Evolutionary conservation across 1,140 invertebrate genomes (phyloP).

Genomic region (Leptopilina boulardi): DNA sequence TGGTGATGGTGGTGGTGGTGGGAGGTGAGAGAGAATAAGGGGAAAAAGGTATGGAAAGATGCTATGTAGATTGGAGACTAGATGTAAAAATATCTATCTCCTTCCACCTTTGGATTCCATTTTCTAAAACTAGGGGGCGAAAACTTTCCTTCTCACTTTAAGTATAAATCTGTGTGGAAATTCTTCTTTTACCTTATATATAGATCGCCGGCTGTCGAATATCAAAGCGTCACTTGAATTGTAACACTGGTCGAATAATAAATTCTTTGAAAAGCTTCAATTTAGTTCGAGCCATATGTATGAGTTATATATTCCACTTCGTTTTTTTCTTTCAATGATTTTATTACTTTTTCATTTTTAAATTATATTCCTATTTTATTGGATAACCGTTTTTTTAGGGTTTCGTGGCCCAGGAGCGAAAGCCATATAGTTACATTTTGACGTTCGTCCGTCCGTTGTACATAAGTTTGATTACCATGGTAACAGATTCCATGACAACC

Average conservation of each 20-base stretch:
- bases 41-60: slow-evolving; percentile 51
- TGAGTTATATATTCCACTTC: too few species aligned
- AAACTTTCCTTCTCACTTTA: slow-evolving; percentile 45
- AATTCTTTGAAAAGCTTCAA: neutral
- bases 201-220: slow-evolving; percentile 19
- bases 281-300: neutral
- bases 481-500: too few species aligned
- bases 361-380: too few species aligned
- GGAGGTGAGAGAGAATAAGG: too few species aligned
- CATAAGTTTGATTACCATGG: too few species aligned
- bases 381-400: too few species aligned
- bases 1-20: too few species aligned
- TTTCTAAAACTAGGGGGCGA: slow-evolving; percentile 38
- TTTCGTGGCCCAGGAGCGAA: too few species aligned
- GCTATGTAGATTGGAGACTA: slow-evolving; percentile 67
- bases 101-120: slow-evolving; percentile 44
- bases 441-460: too few species aligned
- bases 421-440: too few species aligned
- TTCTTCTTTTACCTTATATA: neutral
- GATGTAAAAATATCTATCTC: slow-evolving; percentile 68
- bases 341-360: too few species aligned
- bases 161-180: slow-evolving; percentile 65
- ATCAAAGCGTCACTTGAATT: slow-evolving; percentile 10
- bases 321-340: too few species aligned
- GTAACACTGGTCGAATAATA: neutral